phyloP scores from a whole-genome alignment of 2,888 invertebrate genomes.

The Ceratothoa steindachneri region DNA sequence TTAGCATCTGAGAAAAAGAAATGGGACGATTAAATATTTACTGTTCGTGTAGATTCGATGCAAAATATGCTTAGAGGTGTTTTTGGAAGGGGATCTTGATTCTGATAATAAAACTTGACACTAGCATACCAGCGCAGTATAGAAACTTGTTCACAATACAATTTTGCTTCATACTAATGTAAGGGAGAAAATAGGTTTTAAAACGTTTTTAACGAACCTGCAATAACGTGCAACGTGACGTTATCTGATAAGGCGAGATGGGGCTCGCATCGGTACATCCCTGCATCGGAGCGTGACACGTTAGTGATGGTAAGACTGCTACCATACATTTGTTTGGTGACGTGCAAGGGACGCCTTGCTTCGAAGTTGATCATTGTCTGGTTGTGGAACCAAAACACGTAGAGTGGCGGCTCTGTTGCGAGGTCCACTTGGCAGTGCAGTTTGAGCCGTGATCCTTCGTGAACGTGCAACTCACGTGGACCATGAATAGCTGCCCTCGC shows the following conservation, averaged over 20 bases:
- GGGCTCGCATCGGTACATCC: constrained; percentile 30
- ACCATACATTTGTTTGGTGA: constrained; percentile 6
- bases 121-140: too few relatives aligned
- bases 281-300: constrained; percentile 27
- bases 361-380: constrained; percentile 33
- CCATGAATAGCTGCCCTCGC: constrained; percentile 30
- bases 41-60: too few relatives aligned
- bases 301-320: constrained; percentile 25
- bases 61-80: too few relatives aligned
- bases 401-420: constrained; percentile 27
- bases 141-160: too few relatives aligned
- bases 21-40: too few relatives aligned
- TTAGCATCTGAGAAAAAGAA: too few relatives aligned
- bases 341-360: constrained; percentile 19
- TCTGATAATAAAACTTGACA: too few relatives aligned
- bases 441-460: constrained; percentile 27
- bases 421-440: constrained; percentile 33
- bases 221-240: constrained; percentile 29
- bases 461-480: constrained; percentile 30
- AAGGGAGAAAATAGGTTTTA: too few relatives aligned
- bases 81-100: too few relatives aligned
- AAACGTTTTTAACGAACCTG: constrained; percentile 5
- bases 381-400: constrained; percentile 41
- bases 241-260: constrained; percentile 25
- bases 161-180: too few relatives aligned